Percentiles rank a stretch among this genome's conserved stretches.
Evolutionary conservation across 2,113 vertebrate genomes (phyloP).

Genomic region (Vidua chalybeata): DNA sequence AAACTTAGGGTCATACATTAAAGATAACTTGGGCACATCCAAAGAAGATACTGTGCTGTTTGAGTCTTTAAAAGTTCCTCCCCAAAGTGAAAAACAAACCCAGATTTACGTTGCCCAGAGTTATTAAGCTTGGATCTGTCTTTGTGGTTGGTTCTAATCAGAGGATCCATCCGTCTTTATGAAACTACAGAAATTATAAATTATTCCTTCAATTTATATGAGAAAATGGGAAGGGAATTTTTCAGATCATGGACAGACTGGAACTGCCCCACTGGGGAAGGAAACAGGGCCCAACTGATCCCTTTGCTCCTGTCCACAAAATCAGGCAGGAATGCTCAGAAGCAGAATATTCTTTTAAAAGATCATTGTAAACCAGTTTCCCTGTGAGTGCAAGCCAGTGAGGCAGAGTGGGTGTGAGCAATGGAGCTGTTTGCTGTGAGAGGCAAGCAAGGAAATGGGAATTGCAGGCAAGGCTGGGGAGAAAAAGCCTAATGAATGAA

Average conservation of each 20-base stretch:
- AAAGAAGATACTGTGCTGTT: background rate
- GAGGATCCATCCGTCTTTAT: background rate
- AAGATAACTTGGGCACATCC: background rate
- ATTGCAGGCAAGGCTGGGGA: conserved; percentile 17
- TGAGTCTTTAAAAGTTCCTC: background rate
- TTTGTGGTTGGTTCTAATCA: background rate
- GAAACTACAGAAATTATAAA: background rate
- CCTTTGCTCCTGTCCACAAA: background rate
- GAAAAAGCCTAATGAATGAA: background rate
- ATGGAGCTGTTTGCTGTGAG: background rate
- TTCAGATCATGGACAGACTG: background rate
- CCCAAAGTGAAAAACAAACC: background rate
- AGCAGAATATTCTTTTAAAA: background rate
- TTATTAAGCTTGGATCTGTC: background rate
- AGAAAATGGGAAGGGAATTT: background rate
- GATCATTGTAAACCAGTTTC: background rate
- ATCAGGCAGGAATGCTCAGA: background rate
- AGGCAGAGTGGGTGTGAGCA: background rate
- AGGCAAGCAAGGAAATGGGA: conserved; percentile 37
- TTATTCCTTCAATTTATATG: background rate
- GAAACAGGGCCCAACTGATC: background rate
- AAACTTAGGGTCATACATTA: background rate
- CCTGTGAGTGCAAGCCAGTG: background rate
- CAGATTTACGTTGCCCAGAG: background rate
- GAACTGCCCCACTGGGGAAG: background rate